Conservation (phyloP, 1,140 invertebrate species). For the Lepidurus apus region DNA sequence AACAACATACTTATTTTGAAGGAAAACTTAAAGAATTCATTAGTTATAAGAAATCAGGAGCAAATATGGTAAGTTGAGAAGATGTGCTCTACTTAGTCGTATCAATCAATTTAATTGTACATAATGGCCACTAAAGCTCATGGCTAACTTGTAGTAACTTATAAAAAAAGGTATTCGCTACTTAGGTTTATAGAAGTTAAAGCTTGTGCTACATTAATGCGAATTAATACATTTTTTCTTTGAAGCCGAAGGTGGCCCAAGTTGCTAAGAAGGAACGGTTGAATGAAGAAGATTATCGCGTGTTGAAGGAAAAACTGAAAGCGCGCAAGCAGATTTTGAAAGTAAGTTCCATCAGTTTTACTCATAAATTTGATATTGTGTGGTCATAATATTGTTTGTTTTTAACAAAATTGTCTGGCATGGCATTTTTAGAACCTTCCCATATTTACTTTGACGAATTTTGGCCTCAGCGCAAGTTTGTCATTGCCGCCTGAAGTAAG, state of each 20-base stretch:
- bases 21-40: too few relatives aligned
- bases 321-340: background rate
- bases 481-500: slow-evolving; percentile 41
- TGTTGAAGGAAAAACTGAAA: background rate
- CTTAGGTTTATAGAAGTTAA: too few relatives aligned
- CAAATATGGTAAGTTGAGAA: too few relatives aligned
- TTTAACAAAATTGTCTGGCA: background rate
- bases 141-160: too few relatives aligned
- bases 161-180: too few relatives aligned
- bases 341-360: background rate
- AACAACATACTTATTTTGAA: too few relatives aligned
- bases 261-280: background rate
- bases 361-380: background rate
- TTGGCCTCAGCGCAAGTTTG: slow-evolving; percentile 39
- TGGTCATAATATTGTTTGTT: background rate
- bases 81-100: too few relatives aligned
- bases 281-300: background rate
- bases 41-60: too few relatives aligned
- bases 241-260: background rate
- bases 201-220: too few relatives aligned
- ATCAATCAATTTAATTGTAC: too few relatives aligned
- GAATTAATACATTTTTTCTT: background rate
- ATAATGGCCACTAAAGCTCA: too few relatives aligned
- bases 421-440: slow-evolving; percentile 38
- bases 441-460: slow-evolving; percentile 37